Conservation (phyloP, 1,140 invertebrate species). For the Bombus superbus region DNA sequence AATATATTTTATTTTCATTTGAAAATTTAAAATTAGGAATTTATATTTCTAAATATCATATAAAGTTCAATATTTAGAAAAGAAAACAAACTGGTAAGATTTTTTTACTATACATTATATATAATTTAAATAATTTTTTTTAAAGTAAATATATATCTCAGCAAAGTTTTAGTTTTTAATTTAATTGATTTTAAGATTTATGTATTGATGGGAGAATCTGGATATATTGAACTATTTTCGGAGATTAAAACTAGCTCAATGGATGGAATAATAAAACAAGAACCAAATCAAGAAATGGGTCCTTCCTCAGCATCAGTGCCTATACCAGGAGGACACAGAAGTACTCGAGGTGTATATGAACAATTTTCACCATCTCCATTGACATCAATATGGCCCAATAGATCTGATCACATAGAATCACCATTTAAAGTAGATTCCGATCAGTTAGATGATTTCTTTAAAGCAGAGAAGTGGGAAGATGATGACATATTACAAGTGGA, state of each 20-base stretch:
- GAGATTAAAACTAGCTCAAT: constrained; percentile 67
- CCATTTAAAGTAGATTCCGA: constrained; percentile 75
- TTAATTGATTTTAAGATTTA: constrained; percentile 1
- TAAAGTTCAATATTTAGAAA: neutral
- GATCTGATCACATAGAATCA: constrained; percentile 73
- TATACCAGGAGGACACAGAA: constrained; percentile 79
- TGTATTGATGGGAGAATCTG: constrained; percentile 45
- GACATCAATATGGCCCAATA: constrained; percentile 73
- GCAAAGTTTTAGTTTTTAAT: neutral
- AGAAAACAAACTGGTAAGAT: constrained; percentile 7
- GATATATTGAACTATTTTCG: constrained; percentile 42
- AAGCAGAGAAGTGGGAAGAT: constrained; percentile 87
- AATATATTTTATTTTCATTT: neutral
- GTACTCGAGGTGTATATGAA: constrained; percentile 73
- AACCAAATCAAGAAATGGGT: constrained; percentile 72
- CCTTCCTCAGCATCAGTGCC: constrained; percentile 79
- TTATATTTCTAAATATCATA: neutral
- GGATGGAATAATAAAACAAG: constrained; percentile 75
- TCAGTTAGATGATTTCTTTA: constrained; percentile 82
- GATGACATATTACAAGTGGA: constrained; percentile 96
- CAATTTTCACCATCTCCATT: constrained; percentile 81
- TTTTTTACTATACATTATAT: neutral
- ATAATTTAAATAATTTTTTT: neutral
- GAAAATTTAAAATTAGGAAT: neutral
- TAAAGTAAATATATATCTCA: neutral